Conservation (phyloP, 2,888 invertebrate genomes). For the Callyntrura sp. region DNA sequence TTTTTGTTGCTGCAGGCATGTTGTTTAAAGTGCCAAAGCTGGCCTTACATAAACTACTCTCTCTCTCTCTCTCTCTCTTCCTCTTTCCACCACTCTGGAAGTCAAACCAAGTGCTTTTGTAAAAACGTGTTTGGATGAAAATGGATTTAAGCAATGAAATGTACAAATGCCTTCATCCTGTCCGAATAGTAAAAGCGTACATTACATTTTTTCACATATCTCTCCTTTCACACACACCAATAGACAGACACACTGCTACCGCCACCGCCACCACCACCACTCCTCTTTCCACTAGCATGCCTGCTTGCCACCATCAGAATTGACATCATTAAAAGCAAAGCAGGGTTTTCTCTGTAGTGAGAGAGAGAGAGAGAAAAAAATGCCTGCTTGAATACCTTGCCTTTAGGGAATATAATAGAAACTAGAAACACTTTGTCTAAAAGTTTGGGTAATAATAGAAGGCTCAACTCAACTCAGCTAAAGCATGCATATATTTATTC, state of each 20-base stretch:
- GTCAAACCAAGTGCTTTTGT: neutral
- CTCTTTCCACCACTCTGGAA: too few relatives aligned
- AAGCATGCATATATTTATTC: conserved; percentile 12
- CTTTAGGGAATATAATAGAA: neutral
- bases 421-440: neutral
- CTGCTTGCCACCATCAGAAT: conserved; percentile 44
- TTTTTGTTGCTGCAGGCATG: neutral
- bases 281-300: conserved; percentile 61
- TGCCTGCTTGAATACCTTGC: conserved; percentile 39
- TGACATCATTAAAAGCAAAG: conserved; percentile 74
- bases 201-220: conserved; percentile 13
- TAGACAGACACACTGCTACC: neutral
- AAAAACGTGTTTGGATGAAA: conserved; percentile 61
- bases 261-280: conserved; percentile 28
- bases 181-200: conserved; percentile 31
- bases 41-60: neutral
- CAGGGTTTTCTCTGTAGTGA: conserved; percentile 22
- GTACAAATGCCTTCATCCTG: conserved; percentile 69
- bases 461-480: too few relatives aligned
- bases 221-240: too few relatives aligned
- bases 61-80: neutral
- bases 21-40: conserved; percentile 14
- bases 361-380: neutral
- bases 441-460: neutral
- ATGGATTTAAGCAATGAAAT: conserved; percentile 70